A percentile compares a stretch with the other conserved stretches of the same genome.
Evolutionary conservation across 1,140 invertebrate species (phyloP).

Genomic region (Mya arenaria): DNA sequence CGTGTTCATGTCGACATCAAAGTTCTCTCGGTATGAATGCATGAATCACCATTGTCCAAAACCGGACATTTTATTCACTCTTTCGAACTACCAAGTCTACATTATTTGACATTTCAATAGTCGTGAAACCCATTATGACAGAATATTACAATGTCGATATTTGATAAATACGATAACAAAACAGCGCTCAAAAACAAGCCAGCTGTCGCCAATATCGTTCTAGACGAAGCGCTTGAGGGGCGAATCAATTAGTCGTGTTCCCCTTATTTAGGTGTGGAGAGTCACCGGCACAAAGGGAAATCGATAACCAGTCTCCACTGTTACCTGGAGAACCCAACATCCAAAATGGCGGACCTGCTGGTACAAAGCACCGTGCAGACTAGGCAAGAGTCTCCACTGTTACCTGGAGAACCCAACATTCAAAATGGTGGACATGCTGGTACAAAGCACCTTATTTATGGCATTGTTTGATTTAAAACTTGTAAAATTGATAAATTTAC

Average conservation of each 20-base stretch:
- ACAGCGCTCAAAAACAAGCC: background rate
- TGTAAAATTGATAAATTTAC: no score
- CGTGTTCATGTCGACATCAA: no score
- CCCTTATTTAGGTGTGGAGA: background rate
- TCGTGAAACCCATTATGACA: no score
- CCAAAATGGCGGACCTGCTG: background rate
- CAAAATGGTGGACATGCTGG: background rate
- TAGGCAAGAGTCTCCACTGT: no score
- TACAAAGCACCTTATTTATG: no score
- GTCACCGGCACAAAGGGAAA: background rate
- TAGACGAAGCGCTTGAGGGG: slow-evolving; percentile 3
- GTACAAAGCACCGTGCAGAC: no score
- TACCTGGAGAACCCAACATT: slow-evolving; percentile 18
- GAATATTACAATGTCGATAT: background rate
- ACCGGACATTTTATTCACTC: no score
- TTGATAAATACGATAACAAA: background rate
- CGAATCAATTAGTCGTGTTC: slow-evolving; percentile 32
- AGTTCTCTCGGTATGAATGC: no score
- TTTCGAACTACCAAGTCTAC: no score
- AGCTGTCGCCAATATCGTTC: background rate
- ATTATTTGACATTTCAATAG: no score
- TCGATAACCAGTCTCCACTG: slow-evolving; percentile 14
- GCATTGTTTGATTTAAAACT: no score
- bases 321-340: slow-evolving; percentile 17
- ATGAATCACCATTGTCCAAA: no score